Base-by-base conservation (phyloP, 2,113 vertebrate genomes). In the Mustelus asterias region DNA sequence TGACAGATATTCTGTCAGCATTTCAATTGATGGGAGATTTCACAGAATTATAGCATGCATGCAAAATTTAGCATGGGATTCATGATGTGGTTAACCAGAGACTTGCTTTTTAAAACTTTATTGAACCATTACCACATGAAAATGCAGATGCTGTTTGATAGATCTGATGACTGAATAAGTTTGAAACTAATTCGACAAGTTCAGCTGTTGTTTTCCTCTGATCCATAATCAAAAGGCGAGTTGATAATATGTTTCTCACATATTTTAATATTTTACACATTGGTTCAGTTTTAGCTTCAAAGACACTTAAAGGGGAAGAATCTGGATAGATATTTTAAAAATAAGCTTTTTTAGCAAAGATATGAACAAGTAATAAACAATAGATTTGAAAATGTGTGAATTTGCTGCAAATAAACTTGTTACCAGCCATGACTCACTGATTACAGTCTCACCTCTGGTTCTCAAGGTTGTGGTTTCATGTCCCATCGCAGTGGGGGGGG, bases 41-140 rank as follows among this genome's bases (percentile, higher is more conserved):
- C 33, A 41, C 33, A 67, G 89, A 93, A 93, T 93, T 65, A 33
- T 93, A 54, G 89, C 63, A 58, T n/a, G 60, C 89, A 93, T n/a
- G 89, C 60, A 65, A 65, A 93, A 65, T 93, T 37, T 93, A 93
- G 41, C 89, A 37, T 93, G 33, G 58, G 60, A 65, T 93, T 67
- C 65, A 60, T 93, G 89, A 93, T 93, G 89, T 93, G 89, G 89
- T 93, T 93, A 93, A 65, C 89, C 89, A 93, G 60, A 93, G n/a
- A 37, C 63, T 93, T 93, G 89, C 89, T 93, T 41, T 92, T 93
- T 33, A 65, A 37, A 67, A 93, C 60, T 65, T 65, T 65, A 93
- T 37, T 93, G n/a, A 93, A 93, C 41, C 89, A 93, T 93, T 93
- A 93, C 89, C 33, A 33, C 60, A 65, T 6, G 63, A 67, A 93